phyloP scores from a whole-genome alignment of 2,888 invertebrate genomes.

The Drosophila atroscutellata region DNA sequence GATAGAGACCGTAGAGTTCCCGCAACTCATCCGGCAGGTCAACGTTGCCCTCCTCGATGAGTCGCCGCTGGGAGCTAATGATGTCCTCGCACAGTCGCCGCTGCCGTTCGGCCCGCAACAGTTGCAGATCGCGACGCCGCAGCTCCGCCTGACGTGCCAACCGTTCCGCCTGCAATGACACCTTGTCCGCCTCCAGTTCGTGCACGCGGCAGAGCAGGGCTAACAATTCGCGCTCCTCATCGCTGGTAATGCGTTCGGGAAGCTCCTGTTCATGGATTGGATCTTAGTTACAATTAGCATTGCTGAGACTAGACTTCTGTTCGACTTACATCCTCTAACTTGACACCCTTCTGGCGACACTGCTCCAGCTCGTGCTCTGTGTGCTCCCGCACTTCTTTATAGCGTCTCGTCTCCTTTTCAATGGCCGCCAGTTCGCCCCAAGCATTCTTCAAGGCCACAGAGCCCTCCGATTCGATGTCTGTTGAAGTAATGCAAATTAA shows the following conservation, averaged over 20 bases:
- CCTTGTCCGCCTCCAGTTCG: conserved; percentile 96
- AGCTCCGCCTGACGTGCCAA: conserved; percentile 94
- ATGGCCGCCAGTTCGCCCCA: conserved; percentile 94
- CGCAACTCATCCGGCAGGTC: conserved; percentile 90
- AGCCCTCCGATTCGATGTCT: conserved; percentile 84
- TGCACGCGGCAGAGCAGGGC: conserved; percentile 96
- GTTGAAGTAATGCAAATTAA: neutral
- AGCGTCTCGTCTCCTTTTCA: conserved; percentile 93
- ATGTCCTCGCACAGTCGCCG: conserved; percentile 95
- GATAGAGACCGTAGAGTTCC: conserved; percentile 92
- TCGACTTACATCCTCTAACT: conserved; percentile 91
- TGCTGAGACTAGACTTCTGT: neutral
- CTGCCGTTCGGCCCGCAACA: conserved; percentile 93
- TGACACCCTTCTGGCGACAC: conserved; percentile 91
- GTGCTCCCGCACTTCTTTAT: conserved; percentile 90
- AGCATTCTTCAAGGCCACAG: conserved; percentile 89
- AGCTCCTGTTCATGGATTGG: conserved; percentile 87
- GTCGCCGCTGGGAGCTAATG: conserved; percentile 93
- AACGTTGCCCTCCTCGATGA: conserved; percentile 92
- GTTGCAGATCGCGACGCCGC: conserved; percentile 92
- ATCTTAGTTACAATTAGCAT: neutral
- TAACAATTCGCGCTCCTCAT: conserved; percentile 94
- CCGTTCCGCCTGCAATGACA: conserved; percentile 94
- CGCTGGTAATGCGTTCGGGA: conserved; percentile 93
- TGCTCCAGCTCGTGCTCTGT: conserved; percentile 93